Evolutionary conservation across 30 jellyfish, hydroid and myxozoan species (phyloP).

Genomic region (Aurelia coerulea): DNA sequence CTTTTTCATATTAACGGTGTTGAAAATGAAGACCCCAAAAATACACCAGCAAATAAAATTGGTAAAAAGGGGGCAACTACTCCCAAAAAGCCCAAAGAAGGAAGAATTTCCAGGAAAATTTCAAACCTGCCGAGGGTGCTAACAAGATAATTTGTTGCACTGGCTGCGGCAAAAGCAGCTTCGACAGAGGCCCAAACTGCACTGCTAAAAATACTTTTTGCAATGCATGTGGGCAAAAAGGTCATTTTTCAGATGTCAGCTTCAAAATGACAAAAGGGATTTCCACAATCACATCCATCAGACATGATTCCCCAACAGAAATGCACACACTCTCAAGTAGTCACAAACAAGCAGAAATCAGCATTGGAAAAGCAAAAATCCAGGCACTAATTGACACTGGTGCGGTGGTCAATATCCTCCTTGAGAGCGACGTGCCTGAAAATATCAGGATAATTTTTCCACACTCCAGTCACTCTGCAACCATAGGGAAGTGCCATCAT

Average conservation of each 20-base stretch:
- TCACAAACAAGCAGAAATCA: conserved; percentile 9
- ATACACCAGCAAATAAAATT: too few relatives aligned
- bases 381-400: conserved; percentile 41
- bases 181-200: conserved; percentile 18
- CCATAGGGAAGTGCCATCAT: too few relatives aligned
- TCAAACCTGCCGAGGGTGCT: not conserved
- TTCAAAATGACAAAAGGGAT: too few relatives aligned
- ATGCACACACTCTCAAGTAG: too few relatives aligned
- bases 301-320: too few relatives aligned
- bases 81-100: too few relatives aligned
- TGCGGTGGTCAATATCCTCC: conserved; percentile 18
- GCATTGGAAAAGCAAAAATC: conserved; percentile 5
- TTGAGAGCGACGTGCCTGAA: conserved; percentile 3
- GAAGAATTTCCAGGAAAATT: not conserved
- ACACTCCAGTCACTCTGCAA: not conserved
- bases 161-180: conserved; percentile 22
- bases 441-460: conserved; percentile 17
- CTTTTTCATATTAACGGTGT: too few relatives aligned
- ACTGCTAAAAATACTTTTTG: conserved; percentile 16
- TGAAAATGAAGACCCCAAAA: too few relatives aligned
- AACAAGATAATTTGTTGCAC: conserved; percentile 17
- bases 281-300: too few relatives aligned
- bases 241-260: not conserved
- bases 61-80: too few relatives aligned
- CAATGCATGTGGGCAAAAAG: conserved; percentile 6